These are phyloP conservation scores for Atherinosoma microstoma DNA, from an alignment of 2,797 vertebrate genomes.

Conservation along the genomic window DNA sequence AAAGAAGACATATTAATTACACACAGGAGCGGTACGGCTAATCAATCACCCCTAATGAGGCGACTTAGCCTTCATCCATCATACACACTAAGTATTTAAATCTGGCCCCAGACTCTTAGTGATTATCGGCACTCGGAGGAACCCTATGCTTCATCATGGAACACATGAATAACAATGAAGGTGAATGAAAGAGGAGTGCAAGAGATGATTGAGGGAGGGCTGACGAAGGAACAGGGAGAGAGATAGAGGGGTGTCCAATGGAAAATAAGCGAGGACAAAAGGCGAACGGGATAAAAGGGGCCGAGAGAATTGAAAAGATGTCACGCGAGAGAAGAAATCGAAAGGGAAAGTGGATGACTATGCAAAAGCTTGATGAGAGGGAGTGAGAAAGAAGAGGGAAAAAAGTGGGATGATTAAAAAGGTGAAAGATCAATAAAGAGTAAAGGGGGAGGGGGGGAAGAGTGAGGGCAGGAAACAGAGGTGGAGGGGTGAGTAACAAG, in stretches of 20 bases:
- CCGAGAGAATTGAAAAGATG: constrained; percentile 62
- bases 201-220: constrained; percentile 54
- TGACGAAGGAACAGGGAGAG: constrained; percentile 20
- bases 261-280: constrained; percentile 64
- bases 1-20: constrained; percentile 75
- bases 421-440: constrained; percentile 14
- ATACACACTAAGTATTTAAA: constrained; percentile 78
- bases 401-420: constrained; percentile 46
- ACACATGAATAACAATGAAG: constrained; percentile 77
- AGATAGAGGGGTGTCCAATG: constrained; percentile 18
- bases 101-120: constrained; percentile 64
- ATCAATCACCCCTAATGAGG: constrained; percentile 82
- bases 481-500: background rate
- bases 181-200: constrained; percentile 57
- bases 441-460: background rate
- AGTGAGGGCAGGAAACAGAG: background rate
- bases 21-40: constrained; percentile 54
- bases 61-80: constrained; percentile 73
- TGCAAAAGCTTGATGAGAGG: constrained; percentile 49
- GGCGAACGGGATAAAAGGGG: constrained; percentile 46
- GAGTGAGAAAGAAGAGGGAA: constrained; percentile 24
- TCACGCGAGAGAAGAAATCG: constrained; percentile 51
- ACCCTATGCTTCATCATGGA: constrained; percentile 71
- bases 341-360: constrained; percentile 60
- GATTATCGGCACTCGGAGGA: constrained; percentile 71